Evolutionary conservation across 2,113 vertebrate species (phyloP), one percentile per base, ranked within the genome.

Genomic region (Mesitornis unicolor): DNA sequence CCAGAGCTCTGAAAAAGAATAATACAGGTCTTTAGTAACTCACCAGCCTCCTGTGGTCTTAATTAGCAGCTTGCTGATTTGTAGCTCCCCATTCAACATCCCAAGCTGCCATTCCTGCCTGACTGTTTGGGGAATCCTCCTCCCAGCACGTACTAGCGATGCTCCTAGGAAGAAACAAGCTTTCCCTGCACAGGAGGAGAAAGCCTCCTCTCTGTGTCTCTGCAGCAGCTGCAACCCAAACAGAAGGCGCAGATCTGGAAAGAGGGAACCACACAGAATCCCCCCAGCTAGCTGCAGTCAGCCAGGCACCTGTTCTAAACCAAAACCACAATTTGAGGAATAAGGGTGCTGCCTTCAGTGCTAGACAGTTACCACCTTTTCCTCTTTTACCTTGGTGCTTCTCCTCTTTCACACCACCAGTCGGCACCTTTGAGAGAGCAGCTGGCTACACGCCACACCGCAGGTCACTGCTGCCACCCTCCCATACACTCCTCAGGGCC

Each of bases 61-160:
- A 96, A 96, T 96, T 97, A 97, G 95, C 91, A 96, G 94, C 94
- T 89, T 95, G 94, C 69, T 92, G 93, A 97, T 95, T 95, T 92
- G 87, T 35, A 95, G 89, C 80, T 97, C 89, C 89, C 91, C 56
- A 33, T 63, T 92, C 69, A 78, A 68, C 43, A 95, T 94, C 95
- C 94, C 94, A 84, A 71, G 73, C 77, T 92, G 80, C 89, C 1
- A 0, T 80, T 78, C 51, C 79, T 95, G 96, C 68, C 83, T 84
- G 92, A 42, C 60, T 95, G 94, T 78, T 80, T 81, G 80, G 93
- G 93, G 83, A 95, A 86, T 86, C 83, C 64, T 93, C 51, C 51
- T 95, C 96, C 86, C 94, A 90, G 94, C 93, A 97, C 73, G 11
- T 92, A 89, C 80, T 56, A 83, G 59, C 2, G 3, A 67, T 67